Evolutionary conservation across 1,140 invertebrate species (phyloP), one percentile per base, ranked within the genome.

Genomic region (Magallana angulata): DNA sequence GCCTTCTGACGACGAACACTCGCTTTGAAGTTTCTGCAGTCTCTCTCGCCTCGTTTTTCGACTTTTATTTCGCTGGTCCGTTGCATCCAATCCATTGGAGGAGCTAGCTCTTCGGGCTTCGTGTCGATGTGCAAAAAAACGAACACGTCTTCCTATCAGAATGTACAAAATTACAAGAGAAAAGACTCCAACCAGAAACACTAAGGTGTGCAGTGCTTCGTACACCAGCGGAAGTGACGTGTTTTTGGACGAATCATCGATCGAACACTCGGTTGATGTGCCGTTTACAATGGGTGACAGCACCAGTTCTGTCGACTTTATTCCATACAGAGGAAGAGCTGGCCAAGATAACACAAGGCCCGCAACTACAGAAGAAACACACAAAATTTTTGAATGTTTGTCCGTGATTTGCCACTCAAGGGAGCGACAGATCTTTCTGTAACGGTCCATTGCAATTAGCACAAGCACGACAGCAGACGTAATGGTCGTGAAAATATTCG

Each of bases 391-490:
- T 6, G 91, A 89, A 4, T 68, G 76, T 16, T 36, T 87, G 12
- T 89, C 85, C 4, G 90, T 85, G n/a, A 92, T 87, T 16, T 90
- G 81, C 71, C 18, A 84, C 11, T 84, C 57, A 16, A 87, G 62
- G 0, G 92, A 91, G 48, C 85, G 88, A 62, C 92, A 93, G 5
- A 93, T 92, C 58, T 91, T 91, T n/a, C 90, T 84, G 85, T 90
- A 92, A 18, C 92, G 88, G 82, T 93, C 92, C 18, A 91, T 59
- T 18, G 91, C 90, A 59, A 93, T 93, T 14, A 89, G 76, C 0
- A 93, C 57, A 16, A 93, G 86, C 36, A 91, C 88, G 7, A 85
- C 85, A n/a, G 85, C 62, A 7, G 91, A 85, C 11, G 89, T 86
- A 56, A 91, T 89, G 64, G 91, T 92, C 57, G 90, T 91, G 14